These are phyloP conservation scores for Drosophila simulans DNA, from an alignment of 1,140 invertebrate species.

Conservation along the genomic window DNA sequence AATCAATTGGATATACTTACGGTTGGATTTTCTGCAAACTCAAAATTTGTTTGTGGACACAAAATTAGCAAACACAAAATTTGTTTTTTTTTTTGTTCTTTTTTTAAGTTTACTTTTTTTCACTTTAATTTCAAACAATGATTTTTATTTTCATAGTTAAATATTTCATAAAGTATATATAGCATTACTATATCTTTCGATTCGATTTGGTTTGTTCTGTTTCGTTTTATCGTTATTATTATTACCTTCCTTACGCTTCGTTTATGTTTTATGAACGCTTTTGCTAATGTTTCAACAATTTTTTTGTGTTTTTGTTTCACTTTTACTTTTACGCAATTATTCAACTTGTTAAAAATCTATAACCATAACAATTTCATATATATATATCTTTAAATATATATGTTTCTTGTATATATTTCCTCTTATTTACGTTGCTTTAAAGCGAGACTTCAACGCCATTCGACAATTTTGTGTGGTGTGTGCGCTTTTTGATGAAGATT, in stretches of 20 bases:
- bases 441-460: constrained; percentile 70
- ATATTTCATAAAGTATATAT: constrained; percentile 83
- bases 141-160: constrained; percentile 76
- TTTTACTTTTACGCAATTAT: constrained; percentile 76
- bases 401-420: constrained; percentile 63
- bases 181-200: constrained; percentile 71
- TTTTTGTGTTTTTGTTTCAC: constrained; percentile 67
- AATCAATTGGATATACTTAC: constrained; percentile 62
- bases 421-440: constrained; percentile 72
- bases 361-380: constrained; percentile 81
- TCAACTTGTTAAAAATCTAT: constrained; percentile 83
- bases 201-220: constrained; percentile 56
- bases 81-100: constrained; percentile 27
- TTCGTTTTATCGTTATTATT: constrained; percentile 55
- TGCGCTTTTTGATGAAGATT: constrained; percentile 21
- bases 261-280: constrained; percentile 73
- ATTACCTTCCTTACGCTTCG: constrained; percentile 37
- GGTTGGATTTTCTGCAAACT: constrained; percentile 49
- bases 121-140: constrained; percentile 81
- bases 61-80: constrained; percentile 46
- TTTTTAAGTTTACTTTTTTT: constrained; percentile 63
- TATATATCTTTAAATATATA: constrained; percentile 70
- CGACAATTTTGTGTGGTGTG: constrained; percentile 54
- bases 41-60: constrained; percentile 55
- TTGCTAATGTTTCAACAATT: constrained; percentile 80